Base-by-base conservation (phyloP, 2,113 vertebrate species). In the Centropristis striata region DNA sequence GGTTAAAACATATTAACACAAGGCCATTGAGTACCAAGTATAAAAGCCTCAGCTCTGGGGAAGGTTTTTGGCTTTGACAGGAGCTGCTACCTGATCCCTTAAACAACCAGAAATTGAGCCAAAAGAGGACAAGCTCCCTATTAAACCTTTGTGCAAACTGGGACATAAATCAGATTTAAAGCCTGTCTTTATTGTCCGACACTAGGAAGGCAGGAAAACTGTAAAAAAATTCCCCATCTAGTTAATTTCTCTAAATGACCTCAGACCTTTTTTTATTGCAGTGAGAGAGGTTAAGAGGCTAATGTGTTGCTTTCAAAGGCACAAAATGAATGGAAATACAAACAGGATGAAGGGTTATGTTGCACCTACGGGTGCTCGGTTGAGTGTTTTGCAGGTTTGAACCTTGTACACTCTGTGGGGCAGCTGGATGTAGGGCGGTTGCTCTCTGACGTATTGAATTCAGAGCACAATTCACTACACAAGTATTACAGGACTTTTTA, bases 261-360 rank as follows among this genome's bases (percentile, higher is more conserved):
- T 21, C 10, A n/a, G 51, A 49, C 68, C 60, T 64, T 61, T 75
- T 23, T 84, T 63, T 41, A 84, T 49, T 63, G 46, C 18, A 11
- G 46, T n/a, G 13, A 8, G 12, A 49, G 42, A 51, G 55, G 53
- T 57, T 25, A 16, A 59, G 23, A 66, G 46, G 60, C 60, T 41
- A 76, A 12, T 21, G 39, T 51, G 58, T 28, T 61, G 60, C 49
- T 74, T 70, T 71, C 44, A 79, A 83, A 74, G 55, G 20, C 65
- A 44, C 3, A n/a, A 66, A 67, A 51, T 15, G 10, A 65, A 58
- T 55, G 15, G 27, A 57, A 53, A 53, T 25, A 41, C 27, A 71
- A 82, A 80, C 53, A 58, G 68, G 71, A 81, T 71, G 86, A 57
- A 67, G 37, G 36, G 14, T 72, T 59, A 39, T 59, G 32, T 65